Base-by-base conservation (phyloP, 2,113 vertebrate genomes). In the Leucopternis melanops region DNA sequence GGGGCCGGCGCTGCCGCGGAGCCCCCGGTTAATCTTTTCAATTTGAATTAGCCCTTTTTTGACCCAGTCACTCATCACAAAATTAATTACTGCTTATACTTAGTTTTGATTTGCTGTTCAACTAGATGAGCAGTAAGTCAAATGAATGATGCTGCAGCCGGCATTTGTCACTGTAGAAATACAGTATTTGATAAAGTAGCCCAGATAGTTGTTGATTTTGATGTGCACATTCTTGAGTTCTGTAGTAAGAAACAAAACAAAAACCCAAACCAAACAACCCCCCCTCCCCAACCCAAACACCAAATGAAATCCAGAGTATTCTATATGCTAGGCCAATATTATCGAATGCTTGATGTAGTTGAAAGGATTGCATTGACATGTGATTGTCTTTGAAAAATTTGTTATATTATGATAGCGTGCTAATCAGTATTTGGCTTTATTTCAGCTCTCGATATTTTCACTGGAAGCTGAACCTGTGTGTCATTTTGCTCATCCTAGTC, bases 391-490 rank as follows among this genome's bases (percentile, higher is more conserved):
- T 40, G 72, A 84, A 63, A 63, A 83, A 47, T 50, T 13, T 54
- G 20, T 58, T 87, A 17, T 65, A 5, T 75, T 65, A n/a, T 19
- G 62, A 19, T 45, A 22, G 6, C 0, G 0, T 61, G 29, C 26
- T 94, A 54, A 95, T 34, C 14, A 40, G 49, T 93, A 6, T 61
- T 91, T 92, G 94, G 5, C 57, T 97, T 95, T 67, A 57, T 96
- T 97, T 71, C 97, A 99, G 99, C 96, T 99, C 99, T 79, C 98
- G 99, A 19, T 99, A 99, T 97, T 99, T 99, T 97, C 99, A 99
- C 95, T 99, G 99, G 99, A 99, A 99, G 95, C 97, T 99, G 96
- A 99, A 99, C 97, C 97, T 99, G 25, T 99, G 99, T 81, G 99
- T 99, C 45, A 99, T 99, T 97, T 97, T 99, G 83, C 98, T 99